A percentile compares a stretch with the other conserved stretches of the same genome.
phyloP scores from a whole-genome alignment of 2,888 invertebrate genomes.

The Acanthosepion lycidas region DNA sequence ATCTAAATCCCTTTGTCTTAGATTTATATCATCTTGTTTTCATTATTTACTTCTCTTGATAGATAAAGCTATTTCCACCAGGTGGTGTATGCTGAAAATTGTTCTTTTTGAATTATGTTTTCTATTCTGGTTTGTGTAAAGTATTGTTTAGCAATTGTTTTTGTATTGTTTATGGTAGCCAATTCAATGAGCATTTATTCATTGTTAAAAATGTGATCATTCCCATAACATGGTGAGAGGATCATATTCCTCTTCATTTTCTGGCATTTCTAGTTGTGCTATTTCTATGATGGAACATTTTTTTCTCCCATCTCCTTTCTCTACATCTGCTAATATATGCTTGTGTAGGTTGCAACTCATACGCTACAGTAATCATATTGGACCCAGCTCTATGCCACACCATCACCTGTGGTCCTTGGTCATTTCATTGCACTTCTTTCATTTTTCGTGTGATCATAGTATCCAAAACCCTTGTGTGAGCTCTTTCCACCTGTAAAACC shows the following conservation, averaged over 20 bases:
- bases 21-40: neutral
- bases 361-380: neutral
- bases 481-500: neutral
- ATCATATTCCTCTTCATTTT: neutral
- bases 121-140: neutral
- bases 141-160: neutral
- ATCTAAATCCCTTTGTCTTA: neutral
- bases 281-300: neutral
- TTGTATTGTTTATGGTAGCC: neutral
- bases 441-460: constrained; percentile 44
- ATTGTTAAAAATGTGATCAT: neutral
- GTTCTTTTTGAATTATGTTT: too few species aligned
- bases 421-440: constrained; percentile 38
- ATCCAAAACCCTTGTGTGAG: constrained; percentile 35
- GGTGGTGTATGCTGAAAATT: too few species aligned
- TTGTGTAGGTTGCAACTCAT: neutral
- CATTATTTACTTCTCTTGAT: neutral
- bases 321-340: neutral
- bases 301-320: neutral
- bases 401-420: constrained; percentile 46
- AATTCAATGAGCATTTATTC: neutral
- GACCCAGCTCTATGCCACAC: constrained; percentile 40
- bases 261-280: neutral
- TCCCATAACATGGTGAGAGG: neutral
- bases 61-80: too few species aligned